These are phyloP conservation scores for Alsophila aescularia DNA, from an alignment of 2,888 invertebrate genomes.

Conservation along the genomic window DNA sequence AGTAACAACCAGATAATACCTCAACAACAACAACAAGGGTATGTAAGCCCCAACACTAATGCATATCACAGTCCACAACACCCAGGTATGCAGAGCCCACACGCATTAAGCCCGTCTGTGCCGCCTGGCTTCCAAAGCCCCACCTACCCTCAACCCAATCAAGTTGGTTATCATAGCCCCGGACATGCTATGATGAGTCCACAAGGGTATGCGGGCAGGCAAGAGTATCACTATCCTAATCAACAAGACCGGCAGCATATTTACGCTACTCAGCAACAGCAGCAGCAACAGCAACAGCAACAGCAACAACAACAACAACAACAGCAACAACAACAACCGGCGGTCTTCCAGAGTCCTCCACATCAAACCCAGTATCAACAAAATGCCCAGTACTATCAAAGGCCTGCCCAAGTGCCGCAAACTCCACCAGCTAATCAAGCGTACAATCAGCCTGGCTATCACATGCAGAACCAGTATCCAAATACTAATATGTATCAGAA, in stretches of 20 bases:
- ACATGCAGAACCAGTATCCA: constrained; percentile 66
- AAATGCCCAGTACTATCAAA: constrained; percentile 72
- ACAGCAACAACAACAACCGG: constrained; percentile 41
- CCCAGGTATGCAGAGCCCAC: constrained; percentile 72
- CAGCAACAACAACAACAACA: constrained; percentile 51
- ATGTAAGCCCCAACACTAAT: constrained; percentile 67
- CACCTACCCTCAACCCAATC: constrained; percentile 70
- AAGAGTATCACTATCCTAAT: constrained; percentile 69
- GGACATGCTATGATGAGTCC: constrained; percentile 75
- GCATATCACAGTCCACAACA: constrained; percentile 76
- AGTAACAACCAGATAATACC: constrained; percentile 66
- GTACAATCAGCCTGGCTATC: constrained; percentile 66
- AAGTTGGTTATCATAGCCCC: constrained; percentile 72
- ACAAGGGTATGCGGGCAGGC: constrained; percentile 64
- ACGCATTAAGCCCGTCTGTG: constrained; percentile 65
- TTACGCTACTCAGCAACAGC: constrained; percentile 62
- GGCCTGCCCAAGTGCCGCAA: constrained; percentile 55
- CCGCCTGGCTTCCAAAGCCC: constrained; percentile 76
- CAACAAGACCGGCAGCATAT: constrained; percentile 71
- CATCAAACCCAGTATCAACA: constrained; percentile 75
- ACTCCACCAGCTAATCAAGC: constrained; percentile 52
- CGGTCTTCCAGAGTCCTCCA: constrained; percentile 72
- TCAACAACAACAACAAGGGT: constrained; percentile 66
- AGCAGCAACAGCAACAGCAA: constrained; percentile 36
- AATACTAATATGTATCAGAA: constrained; percentile 64